These are phyloP conservation scores for Oreochromis spilurus DNA, from an alignment of 2,113 vertebrate genomes.

Conservation along the genomic window DNA sequence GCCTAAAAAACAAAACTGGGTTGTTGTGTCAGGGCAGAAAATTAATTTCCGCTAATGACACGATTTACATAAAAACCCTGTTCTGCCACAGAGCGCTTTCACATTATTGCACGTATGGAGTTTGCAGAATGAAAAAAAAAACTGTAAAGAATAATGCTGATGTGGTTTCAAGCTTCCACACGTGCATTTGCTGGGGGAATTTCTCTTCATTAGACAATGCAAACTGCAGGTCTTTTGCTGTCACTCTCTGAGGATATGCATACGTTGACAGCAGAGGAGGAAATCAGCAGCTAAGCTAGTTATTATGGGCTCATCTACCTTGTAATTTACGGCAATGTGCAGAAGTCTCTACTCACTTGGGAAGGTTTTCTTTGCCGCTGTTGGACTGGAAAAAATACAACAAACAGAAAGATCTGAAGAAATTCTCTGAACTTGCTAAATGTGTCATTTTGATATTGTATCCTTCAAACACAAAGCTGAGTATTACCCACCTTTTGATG, in stretches of 20 bases:
- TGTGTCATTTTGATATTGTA: neutral
- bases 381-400: neutral
- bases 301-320: neutral
- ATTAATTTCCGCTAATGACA: conserved; percentile 21
- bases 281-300: conserved; percentile 6
- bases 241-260: neutral
- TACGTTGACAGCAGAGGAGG: neutral
- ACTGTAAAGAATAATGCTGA: neutral
- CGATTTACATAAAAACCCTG: neutral
- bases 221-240: neutral
- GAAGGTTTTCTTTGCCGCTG: neutral
- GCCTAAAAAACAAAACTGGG: conserved; percentile 31
- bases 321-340: conserved; percentile 26
- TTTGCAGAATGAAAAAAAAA: neutral
- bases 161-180: neutral
- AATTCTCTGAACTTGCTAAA: neutral
- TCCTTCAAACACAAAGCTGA: neutral
- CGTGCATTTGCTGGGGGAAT: neutral
- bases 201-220: neutral
- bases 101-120: neutral
- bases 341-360: neutral
- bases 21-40: neutral
- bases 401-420: neutral
- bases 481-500: neutral
- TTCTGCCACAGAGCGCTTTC: neutral